Conservation (phyloP, 2,113 vertebrate genomes). For the Cacatua alba region DNA sequence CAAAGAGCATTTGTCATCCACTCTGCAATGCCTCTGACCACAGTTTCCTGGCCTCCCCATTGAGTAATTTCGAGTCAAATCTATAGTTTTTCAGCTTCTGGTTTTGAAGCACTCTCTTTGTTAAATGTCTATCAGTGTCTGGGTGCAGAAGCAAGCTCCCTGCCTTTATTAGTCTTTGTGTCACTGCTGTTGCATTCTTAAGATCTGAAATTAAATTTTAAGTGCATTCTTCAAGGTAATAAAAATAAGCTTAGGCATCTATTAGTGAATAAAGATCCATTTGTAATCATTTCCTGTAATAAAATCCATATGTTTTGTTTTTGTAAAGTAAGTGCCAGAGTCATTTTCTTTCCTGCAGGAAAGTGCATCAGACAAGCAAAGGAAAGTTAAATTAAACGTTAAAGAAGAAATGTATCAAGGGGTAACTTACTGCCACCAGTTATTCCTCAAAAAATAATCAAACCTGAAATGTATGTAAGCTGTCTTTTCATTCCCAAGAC, state of each 20-base stretch:
- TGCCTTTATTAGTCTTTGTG: not conserved
- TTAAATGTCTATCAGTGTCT: not conserved
- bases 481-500: not conserved
- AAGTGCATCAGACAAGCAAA: not conserved
- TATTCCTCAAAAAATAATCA: not conserved
- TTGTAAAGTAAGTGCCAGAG: not conserved
- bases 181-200: not conserved
- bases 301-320: slow-evolving; percentile 35
- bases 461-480: not conserved
- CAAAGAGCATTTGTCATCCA: not conserved
- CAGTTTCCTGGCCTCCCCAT: slow-evolving; percentile 20
- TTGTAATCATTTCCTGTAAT: slow-evolving; percentile 59
- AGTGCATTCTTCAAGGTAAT: slow-evolving; percentile 56
- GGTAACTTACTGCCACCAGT: not conserved
- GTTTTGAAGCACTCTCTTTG: not conserved
- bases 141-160: not conserved
- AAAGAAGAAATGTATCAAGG: not conserved
- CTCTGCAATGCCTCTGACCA: not conserved
- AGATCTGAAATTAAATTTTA: slow-evolving; percentile 50
- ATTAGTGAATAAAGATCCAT: slow-evolving; percentile 34
- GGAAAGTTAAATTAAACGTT: not conserved
- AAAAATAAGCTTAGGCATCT: slow-evolving; percentile 54
- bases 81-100: not conserved
- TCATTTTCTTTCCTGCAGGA: not conserved
- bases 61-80: not conserved